These are phyloP conservation scores for Mycalesis mineus DNA, from an alignment of 2,888 invertebrate genomes.

Conservation along the genomic window DNA sequence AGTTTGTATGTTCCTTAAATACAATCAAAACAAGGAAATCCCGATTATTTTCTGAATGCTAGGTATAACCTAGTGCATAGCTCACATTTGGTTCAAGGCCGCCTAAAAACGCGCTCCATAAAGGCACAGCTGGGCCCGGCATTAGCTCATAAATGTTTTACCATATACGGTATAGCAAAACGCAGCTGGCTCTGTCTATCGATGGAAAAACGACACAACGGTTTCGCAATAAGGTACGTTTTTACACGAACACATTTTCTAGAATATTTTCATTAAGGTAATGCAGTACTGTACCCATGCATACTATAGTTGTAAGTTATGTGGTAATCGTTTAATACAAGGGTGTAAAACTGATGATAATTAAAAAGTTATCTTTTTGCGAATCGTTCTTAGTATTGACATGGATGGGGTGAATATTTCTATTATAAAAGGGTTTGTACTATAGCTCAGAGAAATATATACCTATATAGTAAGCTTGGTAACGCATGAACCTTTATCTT, in stretches of 20 bases:
- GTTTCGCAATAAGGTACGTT: neutral
- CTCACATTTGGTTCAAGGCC: slow-evolving; percentile 18
- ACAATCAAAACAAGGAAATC: neutral
- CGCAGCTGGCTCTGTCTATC: slow-evolving; percentile 15
- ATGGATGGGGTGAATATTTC: no score
- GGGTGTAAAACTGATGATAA: slow-evolving; percentile 8
- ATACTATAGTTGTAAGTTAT: slow-evolving; percentile 2
- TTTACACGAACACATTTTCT: neutral
- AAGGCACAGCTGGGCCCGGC: slow-evolving; percentile 20
- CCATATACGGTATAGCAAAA: slow-evolving; percentile 22
- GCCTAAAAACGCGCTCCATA: slow-evolving; percentile 13
- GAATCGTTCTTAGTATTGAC: neutral
- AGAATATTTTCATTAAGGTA: slow-evolving; percentile 2
- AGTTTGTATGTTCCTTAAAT: no score
- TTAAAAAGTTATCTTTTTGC: slow-evolving; percentile 1
- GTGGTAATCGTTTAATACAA: slow-evolving; percentile 9
- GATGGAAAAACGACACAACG: neutral
- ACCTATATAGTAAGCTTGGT: no score
- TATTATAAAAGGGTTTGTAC: neutral
- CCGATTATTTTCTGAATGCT: neutral
- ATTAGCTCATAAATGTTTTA: slow-evolving; percentile 24
- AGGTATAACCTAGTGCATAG: slow-evolving; percentile 2
- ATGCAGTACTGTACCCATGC: neutral
- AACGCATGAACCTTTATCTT: no score
- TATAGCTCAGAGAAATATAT: no score